A percentile compares a stretch with the other conserved stretches of the same genome.
These are phyloP conservation scores for Sphinx pinastri DNA, from an alignment of 2,888 invertebrate species.

Conservation along the genomic window DNA sequence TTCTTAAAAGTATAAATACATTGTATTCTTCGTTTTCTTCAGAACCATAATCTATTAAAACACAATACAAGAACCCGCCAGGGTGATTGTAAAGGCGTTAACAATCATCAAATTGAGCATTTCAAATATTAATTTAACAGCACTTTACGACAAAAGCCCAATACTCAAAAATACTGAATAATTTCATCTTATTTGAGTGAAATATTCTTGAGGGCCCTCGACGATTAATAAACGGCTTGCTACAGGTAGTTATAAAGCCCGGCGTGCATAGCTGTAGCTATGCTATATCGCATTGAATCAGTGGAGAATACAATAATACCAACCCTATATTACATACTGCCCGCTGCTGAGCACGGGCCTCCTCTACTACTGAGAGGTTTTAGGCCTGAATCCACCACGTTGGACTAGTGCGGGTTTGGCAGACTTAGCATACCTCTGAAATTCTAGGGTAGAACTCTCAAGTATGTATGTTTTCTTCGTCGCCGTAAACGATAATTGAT, in stretches of 20 bases:
- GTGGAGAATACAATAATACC: no score
- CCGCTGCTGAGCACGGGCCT: background rate
- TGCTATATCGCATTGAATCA: background rate
- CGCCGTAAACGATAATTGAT: no score
- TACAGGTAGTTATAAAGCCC: slow-evolving; percentile 36
- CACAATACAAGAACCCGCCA: background rate
- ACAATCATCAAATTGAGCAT: background rate
- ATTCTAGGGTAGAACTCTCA: no score
- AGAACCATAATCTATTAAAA: background rate
- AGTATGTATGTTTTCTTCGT: no score
- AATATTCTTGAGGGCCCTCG: slow-evolving; percentile 43
- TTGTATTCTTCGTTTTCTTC: background rate
- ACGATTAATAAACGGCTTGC: slow-evolving; percentile 41
- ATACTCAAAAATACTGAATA: slow-evolving; percentile 39
- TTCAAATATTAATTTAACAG: slow-evolving; percentile 19
- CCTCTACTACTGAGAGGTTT: background rate
- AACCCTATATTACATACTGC: no score
- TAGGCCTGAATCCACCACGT: no score
- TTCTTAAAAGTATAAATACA: background rate
- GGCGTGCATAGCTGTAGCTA: slow-evolving; percentile 15
- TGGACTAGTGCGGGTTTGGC: no score
- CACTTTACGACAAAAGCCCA: slow-evolving; percentile 15
- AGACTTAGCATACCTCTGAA: no score
- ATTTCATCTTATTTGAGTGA: slow-evolving; percentile 41
- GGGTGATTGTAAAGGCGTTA: background rate